Percentiles rank a stretch among this genome's conserved stretches.
These are phyloP conservation scores for Tricholauxania praeusta DNA, from an alignment of 2,888 invertebrate genomes.

Conservation along the genomic window DNA sequence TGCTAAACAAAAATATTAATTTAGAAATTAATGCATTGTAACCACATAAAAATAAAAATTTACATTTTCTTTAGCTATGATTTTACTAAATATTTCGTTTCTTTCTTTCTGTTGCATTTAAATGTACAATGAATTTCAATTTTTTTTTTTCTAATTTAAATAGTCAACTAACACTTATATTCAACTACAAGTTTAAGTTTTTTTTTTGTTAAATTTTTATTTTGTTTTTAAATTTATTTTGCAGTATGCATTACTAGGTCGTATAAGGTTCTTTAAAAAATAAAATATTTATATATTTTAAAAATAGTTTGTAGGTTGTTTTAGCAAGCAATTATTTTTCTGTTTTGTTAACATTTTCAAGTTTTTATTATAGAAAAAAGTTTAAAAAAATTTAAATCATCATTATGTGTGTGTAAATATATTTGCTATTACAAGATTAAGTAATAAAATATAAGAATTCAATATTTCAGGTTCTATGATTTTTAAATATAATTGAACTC, in stretches of 20 bases:
- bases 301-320: not conserved
- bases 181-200: not conserved
- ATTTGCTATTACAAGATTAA: not conserved
- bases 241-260: too few relatives aligned
- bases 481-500: conserved; percentile 5
- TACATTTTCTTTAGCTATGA: conserved; percentile 7
- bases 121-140: conserved; percentile 35
- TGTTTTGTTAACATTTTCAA: not conserved
- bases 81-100: conserved; percentile 3
- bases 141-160: conserved; percentile 27
- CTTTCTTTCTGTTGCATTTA: not conserved
- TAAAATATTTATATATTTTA: too few relatives aligned
- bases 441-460: too few relatives aligned
- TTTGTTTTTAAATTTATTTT: too few relatives aligned
- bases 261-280: too few relatives aligned
- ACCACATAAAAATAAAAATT: not conserved
- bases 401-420: not conserved
- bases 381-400: not conserved
- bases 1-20: not conserved
- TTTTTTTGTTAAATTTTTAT: too few relatives aligned
- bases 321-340: not conserved
- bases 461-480: not conserved
- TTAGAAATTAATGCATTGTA: conserved; percentile 1
- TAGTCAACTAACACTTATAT: conserved; percentile 20
- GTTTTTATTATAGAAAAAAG: not conserved